A percentile compares a stretch with the other conserved stretches of the same genome.
These are phyloP conservation scores for Melitaea athalia DNA, from an alignment of 2,888 invertebrate genomes.

Conservation along the genomic window DNA sequence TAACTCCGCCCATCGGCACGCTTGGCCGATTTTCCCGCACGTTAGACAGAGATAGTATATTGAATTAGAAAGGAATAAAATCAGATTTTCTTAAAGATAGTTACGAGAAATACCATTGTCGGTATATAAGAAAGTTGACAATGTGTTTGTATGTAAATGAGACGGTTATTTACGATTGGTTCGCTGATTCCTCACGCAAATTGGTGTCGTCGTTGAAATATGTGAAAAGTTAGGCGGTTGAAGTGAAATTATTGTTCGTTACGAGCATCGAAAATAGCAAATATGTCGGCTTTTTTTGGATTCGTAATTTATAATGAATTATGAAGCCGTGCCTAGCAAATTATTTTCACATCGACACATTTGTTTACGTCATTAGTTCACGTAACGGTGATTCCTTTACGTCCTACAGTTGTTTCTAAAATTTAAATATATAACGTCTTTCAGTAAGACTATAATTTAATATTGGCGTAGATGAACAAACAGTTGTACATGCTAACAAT, in stretches of 20 bases:
- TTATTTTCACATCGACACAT: neutral
- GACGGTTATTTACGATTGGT: slow-evolving; percentile 70
- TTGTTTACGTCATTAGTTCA: neutral
- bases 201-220: slow-evolving; percentile 67
- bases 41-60: slow-evolving; percentile 58
- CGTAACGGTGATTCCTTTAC: neutral
- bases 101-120: slow-evolving; percentile 71
- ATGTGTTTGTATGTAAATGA: slow-evolving; percentile 76
- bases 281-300: slow-evolving; percentile 27
- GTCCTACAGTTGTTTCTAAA: neutral
- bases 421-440: too few species aligned
- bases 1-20: slow-evolving; percentile 75
- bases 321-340: neutral
- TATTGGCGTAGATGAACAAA: too few species aligned
- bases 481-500: too few species aligned
- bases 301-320: neutral
- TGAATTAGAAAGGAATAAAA: slow-evolving; percentile 64
- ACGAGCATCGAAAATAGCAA: slow-evolving; percentile 24
- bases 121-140: slow-evolving; percentile 71
- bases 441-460: too few species aligned
- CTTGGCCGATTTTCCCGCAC: slow-evolving; percentile 62
- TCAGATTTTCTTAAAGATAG: slow-evolving; percentile 79
- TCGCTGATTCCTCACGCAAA: slow-evolving; percentile 54
- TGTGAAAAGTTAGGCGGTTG: slow-evolving; percentile 58
- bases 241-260: slow-evolving; percentile 19